Evolutionary conservation across 2,888 invertebrate genomes (phyloP).

Genomic region (Petrophora chlorosata): DNA sequence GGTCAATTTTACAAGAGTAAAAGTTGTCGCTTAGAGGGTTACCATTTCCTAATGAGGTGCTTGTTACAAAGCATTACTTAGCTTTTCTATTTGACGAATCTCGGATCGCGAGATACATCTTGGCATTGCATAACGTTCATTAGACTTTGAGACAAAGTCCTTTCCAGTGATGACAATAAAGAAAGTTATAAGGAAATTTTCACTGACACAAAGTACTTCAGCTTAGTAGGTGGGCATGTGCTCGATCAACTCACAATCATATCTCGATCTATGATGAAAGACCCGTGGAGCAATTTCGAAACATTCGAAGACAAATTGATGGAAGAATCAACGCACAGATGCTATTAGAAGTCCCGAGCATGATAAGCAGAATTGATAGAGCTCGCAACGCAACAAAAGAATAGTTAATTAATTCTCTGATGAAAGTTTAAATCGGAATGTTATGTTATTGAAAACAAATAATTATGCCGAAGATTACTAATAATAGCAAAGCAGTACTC

Average conservation of each 20-base stretch:
- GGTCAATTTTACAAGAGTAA: too few species aligned
- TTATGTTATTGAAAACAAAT: conserved; percentile 53
- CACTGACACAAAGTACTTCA: conserved; percentile 10
- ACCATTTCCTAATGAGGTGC: too few species aligned
- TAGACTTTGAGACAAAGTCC: too few species aligned
- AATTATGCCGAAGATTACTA: conserved; percentile 21
- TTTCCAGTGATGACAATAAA: background rate
- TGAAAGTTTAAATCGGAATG: conserved; percentile 62
- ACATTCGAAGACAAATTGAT: conserved; percentile 68
- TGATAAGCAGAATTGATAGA: conserved; percentile 78
- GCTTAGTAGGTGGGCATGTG: background rate
- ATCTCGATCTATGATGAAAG: conserved; percentile 54
- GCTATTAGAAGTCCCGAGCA: conserved; percentile 54
- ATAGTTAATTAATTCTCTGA: conserved; percentile 75
- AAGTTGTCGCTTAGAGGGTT: too few species aligned
- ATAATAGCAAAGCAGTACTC: too few species aligned
- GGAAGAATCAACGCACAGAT: conserved; percentile 54
- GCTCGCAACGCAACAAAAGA: conserved; percentile 68
- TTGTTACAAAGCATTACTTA: too few species aligned
- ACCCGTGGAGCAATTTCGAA: conserved; percentile 58
- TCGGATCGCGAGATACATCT: too few species aligned
- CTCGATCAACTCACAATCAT: conserved; percentile 43
- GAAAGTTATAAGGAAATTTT: background rate
- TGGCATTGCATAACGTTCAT: too few species aligned
- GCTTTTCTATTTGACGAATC: too few species aligned